These are phyloP conservation scores for Pteruthius melanotis DNA, from an alignment of 2,113 vertebrate genomes.

Conservation along the genomic window DNA sequence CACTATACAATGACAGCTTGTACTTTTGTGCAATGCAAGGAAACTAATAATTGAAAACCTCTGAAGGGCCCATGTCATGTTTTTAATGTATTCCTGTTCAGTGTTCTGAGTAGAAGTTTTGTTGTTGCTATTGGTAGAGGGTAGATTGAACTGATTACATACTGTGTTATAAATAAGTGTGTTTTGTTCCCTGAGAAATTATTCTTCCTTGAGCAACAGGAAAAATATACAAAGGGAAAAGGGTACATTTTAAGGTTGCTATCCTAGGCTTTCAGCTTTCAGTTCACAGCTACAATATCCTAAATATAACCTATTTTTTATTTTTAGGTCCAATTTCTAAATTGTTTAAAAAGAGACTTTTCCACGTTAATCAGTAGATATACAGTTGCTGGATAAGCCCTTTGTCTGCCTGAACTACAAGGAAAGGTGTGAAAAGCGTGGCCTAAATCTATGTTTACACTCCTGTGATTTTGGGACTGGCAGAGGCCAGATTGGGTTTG, in stretches of 20 bases:
- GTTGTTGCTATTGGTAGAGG: constrained; percentile 10
- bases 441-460: background rate
- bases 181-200: constrained; percentile 35
- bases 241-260: background rate
- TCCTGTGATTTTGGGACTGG: background rate
- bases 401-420: background rate
- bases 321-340: background rate
- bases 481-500: background rate
- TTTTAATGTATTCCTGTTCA: constrained; percentile 53
- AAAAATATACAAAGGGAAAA: constrained; percentile 20
- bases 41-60: constrained; percentile 60
- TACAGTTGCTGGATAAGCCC: background rate
- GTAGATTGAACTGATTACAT: constrained; percentile 51
- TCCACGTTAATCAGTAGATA: background rate
- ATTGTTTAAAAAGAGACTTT: background rate
- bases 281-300: background rate
- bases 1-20: constrained; percentile 24
- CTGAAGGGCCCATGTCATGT: constrained; percentile 31
- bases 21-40: constrained; percentile 32
- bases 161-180: constrained; percentile 33
- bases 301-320: background rate
- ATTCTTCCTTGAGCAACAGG: constrained; percentile 25
- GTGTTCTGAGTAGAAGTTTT: constrained; percentile 47
- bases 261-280: background rate
- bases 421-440: background rate